These are phyloP conservation scores for Buceros bicornis DNA, from an alignment of 2,797 vertebrate genomes.

Conservation along the genomic window DNA sequence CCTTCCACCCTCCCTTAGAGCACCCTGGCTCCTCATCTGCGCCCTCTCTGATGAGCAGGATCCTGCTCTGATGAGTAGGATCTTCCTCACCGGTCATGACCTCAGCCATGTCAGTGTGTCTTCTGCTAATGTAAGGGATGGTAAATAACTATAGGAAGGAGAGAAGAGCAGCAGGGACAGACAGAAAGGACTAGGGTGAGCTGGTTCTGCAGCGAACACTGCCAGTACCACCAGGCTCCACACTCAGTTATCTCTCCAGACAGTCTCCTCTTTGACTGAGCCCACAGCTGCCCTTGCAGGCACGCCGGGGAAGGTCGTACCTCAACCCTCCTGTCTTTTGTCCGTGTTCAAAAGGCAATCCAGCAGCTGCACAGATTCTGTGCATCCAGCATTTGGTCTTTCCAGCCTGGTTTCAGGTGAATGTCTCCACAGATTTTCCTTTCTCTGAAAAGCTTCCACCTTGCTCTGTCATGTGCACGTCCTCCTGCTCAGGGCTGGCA, in stretches of 20 bases:
- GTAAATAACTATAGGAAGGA: not conserved
- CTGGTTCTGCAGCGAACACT: not conserved
- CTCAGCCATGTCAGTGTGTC: not conserved
- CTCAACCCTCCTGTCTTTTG: not conserved
- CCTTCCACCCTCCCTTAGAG: not conserved
- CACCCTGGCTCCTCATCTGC: not conserved
- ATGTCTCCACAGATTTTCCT: not conserved
- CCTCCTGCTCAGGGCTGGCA: not conserved
- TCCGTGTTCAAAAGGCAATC: not conserved
- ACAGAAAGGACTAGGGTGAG: not conserved
- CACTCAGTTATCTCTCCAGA: not conserved
- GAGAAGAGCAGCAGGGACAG: not conserved
- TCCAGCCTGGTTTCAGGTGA: not conserved
- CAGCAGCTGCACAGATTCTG: not conserved
- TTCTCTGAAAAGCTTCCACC: not conserved
- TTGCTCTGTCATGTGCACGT: not conserved
- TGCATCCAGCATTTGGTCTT: not conserved
- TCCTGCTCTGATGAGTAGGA: not conserved
- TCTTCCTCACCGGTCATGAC: not conserved
- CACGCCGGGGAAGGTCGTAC: fast-evolving
- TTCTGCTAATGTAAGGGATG: not conserved
- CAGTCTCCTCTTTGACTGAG: not conserved
- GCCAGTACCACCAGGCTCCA: not conserved
- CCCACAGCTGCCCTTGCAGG: not conserved
- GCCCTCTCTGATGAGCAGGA: not conserved